phyloP scores from a whole-genome alignment of 1,140 invertebrate species.

The Drosophila orena region DNA sequence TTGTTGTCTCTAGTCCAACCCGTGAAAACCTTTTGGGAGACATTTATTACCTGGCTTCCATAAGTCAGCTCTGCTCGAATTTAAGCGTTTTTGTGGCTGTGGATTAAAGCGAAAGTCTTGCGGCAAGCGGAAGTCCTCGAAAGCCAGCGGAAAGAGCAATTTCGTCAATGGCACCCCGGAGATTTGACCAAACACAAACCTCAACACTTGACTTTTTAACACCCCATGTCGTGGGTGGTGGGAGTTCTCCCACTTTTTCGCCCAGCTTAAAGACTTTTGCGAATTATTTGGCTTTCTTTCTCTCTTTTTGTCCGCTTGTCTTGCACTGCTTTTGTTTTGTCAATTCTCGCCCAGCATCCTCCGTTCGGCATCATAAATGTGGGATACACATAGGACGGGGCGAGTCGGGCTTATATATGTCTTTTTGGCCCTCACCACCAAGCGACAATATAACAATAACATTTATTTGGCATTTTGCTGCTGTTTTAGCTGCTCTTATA shows the following conservation, averaged over 20 bases:
- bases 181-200: constrained; percentile 24
- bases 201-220: constrained; percentile 68
- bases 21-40: constrained; percentile 67
- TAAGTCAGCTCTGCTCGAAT: constrained; percentile 44
- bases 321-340: constrained; percentile 45
- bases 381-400: not conserved
- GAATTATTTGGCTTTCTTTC: constrained; percentile 33
- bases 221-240: constrained; percentile 46
- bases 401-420: constrained; percentile 3
- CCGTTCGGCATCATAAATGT: constrained; percentile 73
- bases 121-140: constrained; percentile 5
- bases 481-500: constrained; percentile 84
- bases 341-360: constrained; percentile 3
- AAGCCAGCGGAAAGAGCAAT: constrained; percentile 58
- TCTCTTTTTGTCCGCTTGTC: constrained; percentile 19
- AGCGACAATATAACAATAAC: constrained; percentile 84
- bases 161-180: constrained; percentile 64
- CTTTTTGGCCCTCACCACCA: constrained; percentile 68
- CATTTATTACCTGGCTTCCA: constrained; percentile 69
- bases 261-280: constrained; percentile 60
- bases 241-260: constrained; percentile 1
- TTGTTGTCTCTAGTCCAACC: constrained; percentile 4
- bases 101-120: constrained; percentile 65
- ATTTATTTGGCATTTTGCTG: constrained; percentile 84
- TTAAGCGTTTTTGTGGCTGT: constrained; percentile 41